Evolutionary conservation across 2,113 vertebrate species (phyloP).

Genomic region (Propithecus coquereli): DNA sequence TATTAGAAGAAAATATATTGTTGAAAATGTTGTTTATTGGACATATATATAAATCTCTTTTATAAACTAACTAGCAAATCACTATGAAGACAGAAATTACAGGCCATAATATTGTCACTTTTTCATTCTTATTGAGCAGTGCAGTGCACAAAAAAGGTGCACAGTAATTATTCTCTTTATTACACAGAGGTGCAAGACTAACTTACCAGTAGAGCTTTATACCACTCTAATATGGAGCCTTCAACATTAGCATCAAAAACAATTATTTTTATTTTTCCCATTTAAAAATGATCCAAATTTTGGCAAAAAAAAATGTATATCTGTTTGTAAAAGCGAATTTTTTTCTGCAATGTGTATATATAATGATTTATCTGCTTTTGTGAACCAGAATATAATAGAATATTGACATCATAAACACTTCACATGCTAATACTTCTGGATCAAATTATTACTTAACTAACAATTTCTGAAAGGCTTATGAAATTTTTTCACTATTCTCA

Average conservation of each 20-base stretch:
- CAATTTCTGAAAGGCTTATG: not conserved
- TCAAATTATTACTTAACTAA: not conserved
- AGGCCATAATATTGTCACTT: not conserved
- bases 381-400: not conserved
- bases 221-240: not conserved
- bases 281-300: not conserved
- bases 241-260: not conserved
- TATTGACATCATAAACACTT: not conserved
- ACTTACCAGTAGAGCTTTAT: not conserved
- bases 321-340: not conserved
- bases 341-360: not conserved
- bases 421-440: not conserved
- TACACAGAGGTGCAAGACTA: fast-evolving
- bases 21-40: not conserved
- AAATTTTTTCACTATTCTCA: not conserved
- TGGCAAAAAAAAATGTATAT: not conserved
- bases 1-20: not conserved
- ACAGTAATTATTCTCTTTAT: not conserved
- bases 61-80: not conserved
- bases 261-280: not conserved
- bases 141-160: not conserved
- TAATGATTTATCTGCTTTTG: not conserved
- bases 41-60: not conserved
- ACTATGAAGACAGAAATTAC: not conserved
- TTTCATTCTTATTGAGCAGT: not conserved